These are phyloP conservation scores for Turritopsis rubra DNA, from an alignment of 30 jellyfish, hydroid and myxozoan species.

Conservation along the genomic window DNA sequence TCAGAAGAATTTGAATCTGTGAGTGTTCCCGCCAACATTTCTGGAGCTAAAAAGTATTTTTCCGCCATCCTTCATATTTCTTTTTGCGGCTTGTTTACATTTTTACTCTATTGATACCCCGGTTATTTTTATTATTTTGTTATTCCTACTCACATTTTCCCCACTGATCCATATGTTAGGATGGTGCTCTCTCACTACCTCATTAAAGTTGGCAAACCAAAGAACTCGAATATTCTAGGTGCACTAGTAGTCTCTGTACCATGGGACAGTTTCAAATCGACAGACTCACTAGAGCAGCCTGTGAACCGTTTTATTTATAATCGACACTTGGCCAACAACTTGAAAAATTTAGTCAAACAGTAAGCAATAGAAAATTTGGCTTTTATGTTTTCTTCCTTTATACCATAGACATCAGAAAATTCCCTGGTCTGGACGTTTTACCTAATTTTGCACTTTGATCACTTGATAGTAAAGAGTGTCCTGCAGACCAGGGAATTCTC, in stretches of 20 bases:
- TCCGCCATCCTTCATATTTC: no score
- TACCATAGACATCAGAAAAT: no score
- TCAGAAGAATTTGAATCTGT: no score
- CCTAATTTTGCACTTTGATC: no score
- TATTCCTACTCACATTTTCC: background rate
- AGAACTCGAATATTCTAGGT: conserved; percentile 45
- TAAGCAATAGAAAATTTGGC: conserved; percentile 8
- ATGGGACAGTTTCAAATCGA: conserved; percentile 79
- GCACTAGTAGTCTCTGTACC: conserved; percentile 84
- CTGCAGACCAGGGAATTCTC: no score
- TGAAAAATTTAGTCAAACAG: conserved; percentile 46
- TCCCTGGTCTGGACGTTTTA: no score
- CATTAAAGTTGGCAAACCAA: conserved; percentile 58
- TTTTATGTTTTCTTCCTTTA: background rate
- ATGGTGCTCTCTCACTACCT: conserved; percentile 75
- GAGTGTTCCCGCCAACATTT: no score
- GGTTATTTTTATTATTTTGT: background rate
- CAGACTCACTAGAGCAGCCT: conserved; percentile 77
- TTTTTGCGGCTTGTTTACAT: no score
- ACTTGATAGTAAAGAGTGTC: no score
- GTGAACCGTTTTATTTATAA: conserved; percentile 73
- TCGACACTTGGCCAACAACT: conserved; percentile 60
- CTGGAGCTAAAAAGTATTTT: no score
- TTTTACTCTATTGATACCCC: background rate
- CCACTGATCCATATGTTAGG: conserved; percentile 29